Base-by-base conservation (phyloP, 2,888 invertebrate genomes). In the Baronia brevicornis region DNA sequence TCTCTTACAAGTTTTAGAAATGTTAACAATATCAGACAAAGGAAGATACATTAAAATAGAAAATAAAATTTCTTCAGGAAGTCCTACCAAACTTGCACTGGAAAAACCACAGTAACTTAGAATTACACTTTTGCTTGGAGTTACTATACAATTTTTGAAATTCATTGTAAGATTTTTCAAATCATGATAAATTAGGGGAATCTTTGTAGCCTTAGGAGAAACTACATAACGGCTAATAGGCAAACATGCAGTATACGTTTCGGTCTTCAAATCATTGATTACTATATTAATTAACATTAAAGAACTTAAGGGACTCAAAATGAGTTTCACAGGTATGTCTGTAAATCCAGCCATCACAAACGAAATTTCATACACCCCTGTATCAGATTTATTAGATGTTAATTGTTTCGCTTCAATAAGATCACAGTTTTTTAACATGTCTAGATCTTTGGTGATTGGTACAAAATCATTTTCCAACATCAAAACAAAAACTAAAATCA, bases 121-220 rank as follows among this genome's bases (percentile, higher is more conserved):
- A 44, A 89, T 78, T 43, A 77, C 74, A 45, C 86, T 84, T 30
- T 87, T 87, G 20, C 88, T 74, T 13, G 89, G 86, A 15, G 82
- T 68, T 18, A 86, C 51, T 11, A 89, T 44, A 32, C 74, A 64
- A 42, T 89, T 82, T 47, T 89, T 89, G 36, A 89, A 72, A 32
- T 69, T 75, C 19, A 59, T 50, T 4, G 84, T 73, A 11, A 87
- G 62, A 45, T 85, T 77, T 44, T 78, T 78, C 19, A 87, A 43
- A 32, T 79, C 71, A 13, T 65, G 57, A 48, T 71, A 80, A 48
- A 73, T 73, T 60, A 68, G 63, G 27, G 72, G 70, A 20, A 72
- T 66, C 4, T 62, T 62, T 29, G 68, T 60, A 28, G 67, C 68
- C 45, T 67, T 60, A 5, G 68, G 65, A 24, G 70, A 64, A 5